phyloP scores from a whole-genome alignment of 2,113 vertebrate genomes.

The Sminthopsis crassicaudata region DNA sequence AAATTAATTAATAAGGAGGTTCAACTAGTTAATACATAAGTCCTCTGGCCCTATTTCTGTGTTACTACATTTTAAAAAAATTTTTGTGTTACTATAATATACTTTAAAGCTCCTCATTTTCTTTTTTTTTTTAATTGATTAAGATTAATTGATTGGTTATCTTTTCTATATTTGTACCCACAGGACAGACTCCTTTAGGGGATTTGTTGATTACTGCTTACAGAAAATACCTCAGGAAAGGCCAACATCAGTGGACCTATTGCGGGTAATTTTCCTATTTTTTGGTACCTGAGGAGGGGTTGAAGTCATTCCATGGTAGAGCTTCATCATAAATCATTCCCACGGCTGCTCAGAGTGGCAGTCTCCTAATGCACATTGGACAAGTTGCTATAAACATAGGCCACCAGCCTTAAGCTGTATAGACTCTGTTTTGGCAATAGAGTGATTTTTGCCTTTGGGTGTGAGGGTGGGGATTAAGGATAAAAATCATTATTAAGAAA shows the following conservation, averaged over 20 bases:
- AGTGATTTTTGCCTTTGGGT: neutral
- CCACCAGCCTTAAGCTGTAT: neutral
- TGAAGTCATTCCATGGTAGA: neutral
- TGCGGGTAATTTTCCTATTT: slow-evolving; percentile 89
- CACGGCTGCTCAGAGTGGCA: neutral
- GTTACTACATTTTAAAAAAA: too few relatives aligned
- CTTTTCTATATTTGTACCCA: slow-evolving; percentile 55
- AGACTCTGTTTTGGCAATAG: neutral
- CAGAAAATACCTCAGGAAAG: slow-evolving; percentile 99
- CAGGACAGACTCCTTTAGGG: slow-evolving; percentile 97
- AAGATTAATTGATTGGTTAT: neutral
- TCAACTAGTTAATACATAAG: too few relatives aligned
- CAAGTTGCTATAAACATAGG: neutral
- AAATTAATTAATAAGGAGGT: too few relatives aligned
- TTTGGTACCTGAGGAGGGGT: slow-evolving; percentile 54
- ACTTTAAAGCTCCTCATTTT: slow-evolving; percentile 34
- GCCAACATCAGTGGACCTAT: slow-evolving; percentile 94
- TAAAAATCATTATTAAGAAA: neutral
- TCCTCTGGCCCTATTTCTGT: too few relatives aligned
- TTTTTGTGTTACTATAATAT: neutral
- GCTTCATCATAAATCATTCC: neutral
- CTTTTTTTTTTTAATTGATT: slow-evolving; percentile 41
- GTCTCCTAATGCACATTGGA: slow-evolving; percentile 17
- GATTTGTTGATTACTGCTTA: slow-evolving; percentile 99
- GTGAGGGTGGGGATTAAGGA: neutral